phyloP scores from a whole-genome alignment of 2,888 invertebrate genomes.

The Ecdyonurus torrentis region DNA sequence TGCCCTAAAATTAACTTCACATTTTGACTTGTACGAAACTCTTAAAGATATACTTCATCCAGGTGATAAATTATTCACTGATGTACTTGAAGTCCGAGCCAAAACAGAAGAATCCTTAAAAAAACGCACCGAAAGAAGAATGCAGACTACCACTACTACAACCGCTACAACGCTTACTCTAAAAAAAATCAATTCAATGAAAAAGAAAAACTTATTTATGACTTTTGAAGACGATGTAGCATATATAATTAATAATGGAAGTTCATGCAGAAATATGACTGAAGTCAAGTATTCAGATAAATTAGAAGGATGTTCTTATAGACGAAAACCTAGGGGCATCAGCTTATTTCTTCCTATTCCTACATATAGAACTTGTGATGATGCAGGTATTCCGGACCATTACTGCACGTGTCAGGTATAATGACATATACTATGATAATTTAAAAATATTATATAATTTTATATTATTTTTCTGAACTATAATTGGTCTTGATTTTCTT shows the following conservation, averaged over 20 bases:
- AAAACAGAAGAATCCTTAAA: not conserved
- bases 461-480: too few relatives aligned
- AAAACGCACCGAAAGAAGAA: not conserved
- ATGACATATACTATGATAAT: too few relatives aligned
- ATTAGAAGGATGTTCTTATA: too few relatives aligned
- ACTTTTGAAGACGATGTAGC: too few relatives aligned
- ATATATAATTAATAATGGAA: too few relatives aligned
- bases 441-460: too few relatives aligned
- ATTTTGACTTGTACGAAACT: constrained; percentile 71
- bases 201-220: too few relatives aligned
- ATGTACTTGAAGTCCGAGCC: constrained; percentile 4
- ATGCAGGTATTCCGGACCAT: constrained; percentile 62
- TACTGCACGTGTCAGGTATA: constrained; percentile 75
- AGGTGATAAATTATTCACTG: not conserved
- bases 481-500: too few relatives aligned
- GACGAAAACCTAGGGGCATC: constrained; percentile 32
- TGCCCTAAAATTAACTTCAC: constrained; percentile 54
- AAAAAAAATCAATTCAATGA: too few relatives aligned
- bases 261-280: too few relatives aligned
- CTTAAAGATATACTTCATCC: constrained; percentile 34
- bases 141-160: not conserved
- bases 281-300: too few relatives aligned
- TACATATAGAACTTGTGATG: constrained; percentile 50
- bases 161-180: too few relatives aligned
- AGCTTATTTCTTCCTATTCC: constrained; percentile 66